Base-by-base conservation (phyloP, 2,113 vertebrate species). In the Neogale vison region DNA sequence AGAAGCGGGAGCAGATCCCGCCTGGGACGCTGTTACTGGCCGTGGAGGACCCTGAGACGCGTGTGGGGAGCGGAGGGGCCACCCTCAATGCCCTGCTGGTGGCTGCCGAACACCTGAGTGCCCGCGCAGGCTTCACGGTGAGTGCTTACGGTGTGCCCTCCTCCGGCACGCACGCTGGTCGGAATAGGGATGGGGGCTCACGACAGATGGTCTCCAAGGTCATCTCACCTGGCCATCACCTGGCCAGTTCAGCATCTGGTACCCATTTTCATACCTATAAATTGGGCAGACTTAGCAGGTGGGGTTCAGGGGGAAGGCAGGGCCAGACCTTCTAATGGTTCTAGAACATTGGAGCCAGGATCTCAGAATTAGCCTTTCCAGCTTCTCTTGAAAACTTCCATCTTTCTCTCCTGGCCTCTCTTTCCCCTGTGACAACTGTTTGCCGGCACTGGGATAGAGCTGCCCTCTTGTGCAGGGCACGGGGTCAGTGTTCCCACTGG, bases 41-140 rank as follows among this genome's bases (percentile, higher is more conserved):
- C 0, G 99, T 99, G 42, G 98, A 99, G 92, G 99, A 99, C 96
- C 99, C 99, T 0, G 99, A 99, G 98, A 98, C 97, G 14, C 98
- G 95, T 0, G 98, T 99, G 94, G 99, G 99, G 96, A 99, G 99
- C 3, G 99, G 99, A 1, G 99, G 99, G 26, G 99, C 99, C 31
- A 99, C 99, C 0, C 99, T 99, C 94, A 99, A 99, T 15, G 99
- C 99, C 1, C 98, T 99, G 95, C 98, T 99, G 96, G 99, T 99
- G 81, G 99, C 99, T 0, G 99, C 99, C 0, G 99, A 99, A 83
- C 99, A 99, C 97, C 99, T 99, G 98, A 99, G 99, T 65, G 99
- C 99, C 95, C 98, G 98, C 29, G 99, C 99, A 0, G 99, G 99
- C 71, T 98, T 98, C 97, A 99, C 99, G 0, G 99, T 99, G 98